Base-by-base conservation (phyloP, 2,888 invertebrate genomes). In the Athrips mouffetella region DNA sequence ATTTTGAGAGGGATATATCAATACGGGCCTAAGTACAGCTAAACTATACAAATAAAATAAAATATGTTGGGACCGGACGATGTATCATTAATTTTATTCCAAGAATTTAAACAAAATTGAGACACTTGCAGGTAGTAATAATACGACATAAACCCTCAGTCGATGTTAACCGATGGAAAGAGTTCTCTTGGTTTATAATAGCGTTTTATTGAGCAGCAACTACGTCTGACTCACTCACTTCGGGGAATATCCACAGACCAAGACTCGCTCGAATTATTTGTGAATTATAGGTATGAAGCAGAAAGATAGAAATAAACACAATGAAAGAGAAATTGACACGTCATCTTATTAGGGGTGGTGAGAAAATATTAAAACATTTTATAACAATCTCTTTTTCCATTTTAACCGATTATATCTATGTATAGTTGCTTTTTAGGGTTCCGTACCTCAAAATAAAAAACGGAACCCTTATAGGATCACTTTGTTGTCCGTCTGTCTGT, bases 171-270 rank as follows among this genome's bases (percentile, higher is more conserved):
- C 37, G 18, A 21, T 37, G 21, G 37, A 37, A 20, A 21, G 6
- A n/a, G 20, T 13, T 18, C 40, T 40, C 37, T 23, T n/a, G 29
- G 27, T 21, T 15, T 41, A 42, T 41, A 41, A 35, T 50, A 30
- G 46, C 25, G 20, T 39, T 11, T 40, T 40, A 40, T 40, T 23
- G 37, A 37, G 8, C 25, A 15, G 25, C n/a, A 25, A 25, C 8
- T 25, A 4, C 10, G 15, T 21, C 40, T 40, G 40, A 40, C 5
- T 40, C 40, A 40, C 10, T 15, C 20, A n/a, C 13, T 40, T 40
- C 40, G 40, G 15, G 25, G 40, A 40, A 40, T 5, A 16, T 21
- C 15, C 25, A n/a, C n/a, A n/a, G 15, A 25, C 25, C 25, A 1
- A 13, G 40, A 11, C 6, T 13, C 13, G 25, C 3, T n/a, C 15